Evolutionary conservation across 2,797 vertebrate genomes (phyloP).

Genomic region (Hippopotamyrus pictus): DNA sequence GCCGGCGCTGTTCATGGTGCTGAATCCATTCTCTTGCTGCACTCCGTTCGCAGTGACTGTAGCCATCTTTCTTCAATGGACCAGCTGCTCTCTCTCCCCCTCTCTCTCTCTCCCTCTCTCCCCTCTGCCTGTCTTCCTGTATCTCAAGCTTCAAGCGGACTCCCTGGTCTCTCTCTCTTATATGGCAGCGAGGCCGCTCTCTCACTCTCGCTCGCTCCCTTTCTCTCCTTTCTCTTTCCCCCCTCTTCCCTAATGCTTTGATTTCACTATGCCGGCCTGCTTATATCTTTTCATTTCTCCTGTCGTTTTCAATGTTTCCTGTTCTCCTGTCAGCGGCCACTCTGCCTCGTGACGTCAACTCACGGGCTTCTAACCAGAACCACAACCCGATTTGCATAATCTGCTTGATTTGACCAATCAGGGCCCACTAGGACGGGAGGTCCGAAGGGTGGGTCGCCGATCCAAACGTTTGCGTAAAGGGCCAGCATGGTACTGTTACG

Average conservation of each 20-base stretch:
- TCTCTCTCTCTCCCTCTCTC: conserved; percentile 42
- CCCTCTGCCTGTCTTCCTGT: conserved; percentile 37
- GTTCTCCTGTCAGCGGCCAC: conserved; percentile 51
- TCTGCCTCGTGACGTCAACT: conserved; percentile 70
- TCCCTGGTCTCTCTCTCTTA: conserved; percentile 43
- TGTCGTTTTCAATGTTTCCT: conserved; percentile 41
- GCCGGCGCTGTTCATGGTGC: conserved; percentile 83
- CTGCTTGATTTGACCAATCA: conserved; percentile 59
- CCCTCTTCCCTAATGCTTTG: conserved; percentile 38
- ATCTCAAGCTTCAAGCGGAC: conserved; percentile 24
- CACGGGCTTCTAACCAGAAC: conserved; percentile 51
- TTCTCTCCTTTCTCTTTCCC: conserved; percentile 42
- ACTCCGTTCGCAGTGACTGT: conserved; percentile 82
- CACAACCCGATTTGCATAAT: conserved; percentile 66
- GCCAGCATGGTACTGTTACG: conserved; percentile 42
- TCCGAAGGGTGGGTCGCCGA: conserved; percentile 54
- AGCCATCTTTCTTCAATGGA: conserved; percentile 81
- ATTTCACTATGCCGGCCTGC: conserved; percentile 41
- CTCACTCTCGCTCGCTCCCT: conserved; percentile 43
- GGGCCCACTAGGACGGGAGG: conserved; percentile 35
- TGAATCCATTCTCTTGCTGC: conserved; percentile 82
- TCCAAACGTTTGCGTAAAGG: conserved; percentile 58
- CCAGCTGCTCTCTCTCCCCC: conserved; percentile 60
- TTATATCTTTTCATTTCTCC: conserved; percentile 41
- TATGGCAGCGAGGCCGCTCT: conserved; percentile 32